Base-by-base conservation (phyloP, 1,140 invertebrate species). In the Holotrichia oblita region DNA sequence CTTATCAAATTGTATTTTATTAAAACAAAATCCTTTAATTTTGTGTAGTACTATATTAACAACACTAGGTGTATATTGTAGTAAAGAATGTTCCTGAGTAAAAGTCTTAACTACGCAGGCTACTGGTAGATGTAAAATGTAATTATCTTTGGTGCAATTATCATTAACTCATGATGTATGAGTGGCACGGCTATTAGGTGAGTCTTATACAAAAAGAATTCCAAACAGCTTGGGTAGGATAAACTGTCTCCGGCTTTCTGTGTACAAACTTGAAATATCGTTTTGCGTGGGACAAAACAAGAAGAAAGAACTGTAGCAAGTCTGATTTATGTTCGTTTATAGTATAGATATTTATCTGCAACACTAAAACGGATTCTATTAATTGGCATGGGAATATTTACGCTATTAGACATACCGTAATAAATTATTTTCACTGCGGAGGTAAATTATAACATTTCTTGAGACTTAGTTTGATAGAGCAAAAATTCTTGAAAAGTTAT, bases 371-470 rank as follows among this genome's bases (percentile, higher is more conserved):
- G 7, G 48, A 55, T 17, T 17, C 17, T 17, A 55, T 55, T 55
- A 55, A 55, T 55, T 55, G 48, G 48, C n/a, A n/a, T 55, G 48
- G 48, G 48, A 55, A 55, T 55, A 55, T 17, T 55, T 55, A 55
- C n/a, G 17, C 48, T 14, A n/a, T 55, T 55, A 55, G n/a, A 14
- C 48, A 55, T 17, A 17, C 14, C 14, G 48, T 55, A 14, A 55
- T 55, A 55, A 55, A n/a, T 55, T 55, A 55, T 55, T 55, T 17
- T 17, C 48, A 17, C 48, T n/a, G n/a, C n/a, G 14, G 14, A 17
- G 6, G 48, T 17, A 55, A 55, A 55, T 55, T 17, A 17, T n/a
- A 55, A 7, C 48, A 55, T 55, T 48, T 55, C 48, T 55, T n/a
- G n/a, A n/a, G 17, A 17, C 48, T 55, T 17, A 17, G 17, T 55